Evolutionary conservation across 2,797 vertebrate genomes (phyloP).

Genomic region (Halcyon smyrnensis): DNA sequence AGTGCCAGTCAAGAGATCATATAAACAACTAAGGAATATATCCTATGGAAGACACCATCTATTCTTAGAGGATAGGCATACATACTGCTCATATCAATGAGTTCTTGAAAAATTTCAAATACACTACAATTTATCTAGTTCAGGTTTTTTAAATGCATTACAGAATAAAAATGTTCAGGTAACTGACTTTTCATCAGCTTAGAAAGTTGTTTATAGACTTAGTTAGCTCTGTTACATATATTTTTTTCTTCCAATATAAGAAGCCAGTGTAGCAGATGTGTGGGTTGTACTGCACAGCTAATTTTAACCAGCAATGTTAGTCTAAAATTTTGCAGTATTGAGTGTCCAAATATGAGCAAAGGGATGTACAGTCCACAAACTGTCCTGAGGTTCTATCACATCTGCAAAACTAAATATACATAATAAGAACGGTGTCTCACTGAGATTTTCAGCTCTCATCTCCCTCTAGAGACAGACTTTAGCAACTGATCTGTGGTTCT

Average conservation of each 20-base stretch:
- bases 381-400: neutral
- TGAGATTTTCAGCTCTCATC: conserved; percentile 15
- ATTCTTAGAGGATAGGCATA: neutral
- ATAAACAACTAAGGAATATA: neutral
- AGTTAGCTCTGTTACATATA: neutral
- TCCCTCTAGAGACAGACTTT: conserved; percentile 50
- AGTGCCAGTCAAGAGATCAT: neutral
- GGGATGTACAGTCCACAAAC: neutral
- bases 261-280: neutral
- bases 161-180: neutral
- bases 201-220: neutral
- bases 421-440: neutral
- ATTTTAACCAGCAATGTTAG: neutral
- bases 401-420: neutral
- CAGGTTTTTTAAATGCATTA: neutral
- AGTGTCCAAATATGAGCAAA: neutral
- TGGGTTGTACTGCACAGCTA: neutral
- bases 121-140: neutral
- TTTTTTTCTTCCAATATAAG: neutral
- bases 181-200: neutral
- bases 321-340: neutral
- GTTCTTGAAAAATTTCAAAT: neutral
- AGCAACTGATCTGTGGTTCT: neutral
- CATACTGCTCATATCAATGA: neutral
- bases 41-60: neutral